Evolutionary conservation across 2,888 invertebrate species (phyloP), one percentile per base, ranked within the genome.

Genomic region (Ichneumoninae sp.): DNA sequence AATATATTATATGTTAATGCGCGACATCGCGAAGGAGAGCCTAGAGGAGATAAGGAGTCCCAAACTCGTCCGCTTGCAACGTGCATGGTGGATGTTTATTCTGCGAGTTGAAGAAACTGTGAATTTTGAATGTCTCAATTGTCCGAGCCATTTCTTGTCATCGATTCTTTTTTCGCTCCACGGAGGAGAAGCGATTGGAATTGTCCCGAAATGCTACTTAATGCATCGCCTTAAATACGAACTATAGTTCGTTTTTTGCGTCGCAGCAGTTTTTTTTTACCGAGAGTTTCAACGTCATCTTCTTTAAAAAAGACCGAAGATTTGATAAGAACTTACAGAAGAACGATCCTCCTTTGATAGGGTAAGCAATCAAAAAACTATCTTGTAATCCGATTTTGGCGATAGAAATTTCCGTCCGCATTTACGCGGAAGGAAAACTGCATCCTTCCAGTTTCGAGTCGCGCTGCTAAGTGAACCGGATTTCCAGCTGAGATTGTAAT

Each of bases 1-100:
- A 92, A 91, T 92, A 92, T 88, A 90, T 92, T 92, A 91, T 74
- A 68, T 91, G 89, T 90, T 90, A 91, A 90, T 90, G 89, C 82
- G 88, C 83, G 75, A 81, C 54, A 82, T n/a, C 36, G 65, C 19
- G 22, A 26, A 71, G 52, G 50, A 60, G 68, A 54, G 66, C 19
- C 66, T 68, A 68, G 66, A 50, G 57, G n/a, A 47, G 81, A 81
- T 81, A 84, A 75, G 78, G 33, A 69, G 62, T 71, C 74, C 69
- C 69, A 62, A 50, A 47, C 60, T 16, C 57, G 26, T 62, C 44
- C 33, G 26, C 13, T 50, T n/a, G 26, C 22, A 44, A 13, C 6
- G 33, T 40, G 33, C 16, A 19, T n/a, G 72, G 44, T 57, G 33
- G 30, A 66, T 65, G 8, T 10, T 47, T 47, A 47, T 44, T 6